phyloP scores from a whole-genome alignment of 1,140 invertebrate genomes.

The Lasioglossum baleicum region DNA sequence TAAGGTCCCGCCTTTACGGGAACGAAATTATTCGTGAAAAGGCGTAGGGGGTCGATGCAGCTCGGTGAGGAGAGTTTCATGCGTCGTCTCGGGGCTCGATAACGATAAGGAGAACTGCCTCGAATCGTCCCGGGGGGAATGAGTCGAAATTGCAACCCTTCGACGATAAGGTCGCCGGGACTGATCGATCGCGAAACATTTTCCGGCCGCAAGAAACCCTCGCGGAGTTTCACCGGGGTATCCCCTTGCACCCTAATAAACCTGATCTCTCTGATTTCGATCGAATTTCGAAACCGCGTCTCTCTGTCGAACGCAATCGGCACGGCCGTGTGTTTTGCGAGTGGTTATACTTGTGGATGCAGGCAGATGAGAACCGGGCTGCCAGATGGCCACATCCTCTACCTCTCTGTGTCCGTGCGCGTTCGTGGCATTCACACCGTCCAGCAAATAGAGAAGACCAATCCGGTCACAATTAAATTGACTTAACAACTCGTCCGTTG shows the following conservation, averaged over 20 bases:
- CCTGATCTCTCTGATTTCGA: conserved; percentile 60
- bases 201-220: conserved; percentile 55
- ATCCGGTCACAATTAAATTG: conserved; percentile 29
- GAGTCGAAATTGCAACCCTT: conserved; percentile 58
- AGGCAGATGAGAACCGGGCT: not conserved
- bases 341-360: not conserved
- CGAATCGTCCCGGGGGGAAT: conserved; percentile 49
- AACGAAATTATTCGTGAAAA: conserved; percentile 26
- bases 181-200: conserved; percentile 60
- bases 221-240: conserved; percentile 35
- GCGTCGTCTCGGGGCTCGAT: not conserved
- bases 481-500: conserved; percentile 28
- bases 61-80: not conserved
- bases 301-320: not conserved
- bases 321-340: no score
- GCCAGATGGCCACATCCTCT: not conserved
- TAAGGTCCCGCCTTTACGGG: conserved; percentile 3
- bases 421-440: not conserved
- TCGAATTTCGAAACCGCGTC: conserved; percentile 55
- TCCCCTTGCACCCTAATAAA: conserved; percentile 54
- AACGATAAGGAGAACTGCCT: conserved; percentile 54
- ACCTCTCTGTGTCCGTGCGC: not conserved
- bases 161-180: conserved; percentile 60
- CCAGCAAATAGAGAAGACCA: conserved; percentile 26
- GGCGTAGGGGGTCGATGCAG: not conserved